These are phyloP conservation scores for Plagodis dolabraria DNA, from an alignment of 2,888 invertebrate genomes.

Conservation along the genomic window DNA sequence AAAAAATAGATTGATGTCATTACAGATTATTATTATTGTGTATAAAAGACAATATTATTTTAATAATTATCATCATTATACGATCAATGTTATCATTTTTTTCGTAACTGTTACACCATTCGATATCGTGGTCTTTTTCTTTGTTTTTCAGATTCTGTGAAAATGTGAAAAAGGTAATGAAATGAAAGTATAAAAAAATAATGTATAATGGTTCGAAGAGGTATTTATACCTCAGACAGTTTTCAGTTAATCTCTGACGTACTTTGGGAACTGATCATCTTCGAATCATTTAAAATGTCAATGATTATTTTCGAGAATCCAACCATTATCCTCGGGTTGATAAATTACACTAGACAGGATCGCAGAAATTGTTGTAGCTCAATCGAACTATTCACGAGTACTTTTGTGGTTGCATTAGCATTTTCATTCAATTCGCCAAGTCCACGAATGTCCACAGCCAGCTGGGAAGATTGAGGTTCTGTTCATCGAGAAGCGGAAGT, in stretches of 20 bases:
- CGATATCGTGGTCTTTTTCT: constrained; percentile 10
- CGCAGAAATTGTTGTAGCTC: constrained; percentile 34
- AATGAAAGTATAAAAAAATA: constrained; percentile 7
- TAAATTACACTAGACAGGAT: constrained; percentile 30
- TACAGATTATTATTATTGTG: constrained; percentile 11
- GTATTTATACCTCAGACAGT: constrained; percentile 28
- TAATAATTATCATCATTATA: constrained; percentile 12
- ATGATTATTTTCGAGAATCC: too few species aligned
- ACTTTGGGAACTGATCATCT: constrained; percentile 38
- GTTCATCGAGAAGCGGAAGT: too few species aligned
- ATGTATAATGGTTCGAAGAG: constrained; percentile 3
- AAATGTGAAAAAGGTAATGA: constrained; percentile 7
- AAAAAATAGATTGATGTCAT: constrained; percentile 14
- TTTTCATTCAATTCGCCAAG: too few species aligned
- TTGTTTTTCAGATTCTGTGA: constrained; percentile 19
- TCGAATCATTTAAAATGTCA: constrained; percentile 41
- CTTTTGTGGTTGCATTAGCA: too few species aligned
- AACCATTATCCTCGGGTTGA: too few species aligned
- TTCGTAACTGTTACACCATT: constrained; percentile 3
- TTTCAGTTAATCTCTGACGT: constrained; percentile 34
- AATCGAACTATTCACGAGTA: too few species aligned
- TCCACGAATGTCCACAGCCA: too few species aligned
- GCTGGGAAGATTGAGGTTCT: too few species aligned
- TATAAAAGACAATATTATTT: constrained; percentile 13
- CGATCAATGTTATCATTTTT: constrained; percentile 14